phyloP scores from a whole-genome alignment of 1,140 invertebrate genomes.

The Cepaea nemoralis region DNA sequence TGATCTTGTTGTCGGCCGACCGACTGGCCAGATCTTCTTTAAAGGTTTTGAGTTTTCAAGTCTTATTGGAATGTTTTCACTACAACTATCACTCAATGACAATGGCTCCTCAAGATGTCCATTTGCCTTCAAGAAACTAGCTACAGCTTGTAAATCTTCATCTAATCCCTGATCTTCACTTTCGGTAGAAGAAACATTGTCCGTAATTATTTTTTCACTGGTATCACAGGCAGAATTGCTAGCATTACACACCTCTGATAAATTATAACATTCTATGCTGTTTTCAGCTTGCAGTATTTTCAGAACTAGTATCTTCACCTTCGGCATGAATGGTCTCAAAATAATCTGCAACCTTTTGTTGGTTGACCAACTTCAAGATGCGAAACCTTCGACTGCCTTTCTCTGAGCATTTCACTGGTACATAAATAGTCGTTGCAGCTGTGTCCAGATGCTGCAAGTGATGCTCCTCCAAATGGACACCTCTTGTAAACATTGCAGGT shows the following conservation, averaged over 20 bases:
- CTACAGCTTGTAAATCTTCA: slow-evolving; percentile 17
- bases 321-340: slow-evolving; percentile 4
- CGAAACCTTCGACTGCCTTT: slow-evolving; percentile 1
- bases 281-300: background rate
- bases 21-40: slow-evolving; percentile 29
- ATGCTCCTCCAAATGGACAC: background rate
- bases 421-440: slow-evolving; percentile 28
- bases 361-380: slow-evolving; percentile 33
- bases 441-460: slow-evolving; percentile 17
- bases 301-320: background rate
- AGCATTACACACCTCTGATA: background rate
- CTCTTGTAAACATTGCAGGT: background rate
- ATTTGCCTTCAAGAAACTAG: slow-evolving; percentile 11
- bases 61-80: background rate
- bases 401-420: slow-evolving; percentile 21
- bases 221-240: background rate
- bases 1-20: slow-evolving; percentile 33
- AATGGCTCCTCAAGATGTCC: background rate
- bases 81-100: background rate
- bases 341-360: slow-evolving; percentile 36
- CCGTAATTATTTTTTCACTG: background rate
- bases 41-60: background rate
- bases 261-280: slow-evolving; percentile 5
- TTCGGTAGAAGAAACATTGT: background rate
- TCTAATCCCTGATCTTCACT: background rate